A percentile compares a stretch with the other conserved stretches of the same genome.
Conservation (phyloP, 2,888 invertebrate species). For the Quadroppia sp. region DNA sequence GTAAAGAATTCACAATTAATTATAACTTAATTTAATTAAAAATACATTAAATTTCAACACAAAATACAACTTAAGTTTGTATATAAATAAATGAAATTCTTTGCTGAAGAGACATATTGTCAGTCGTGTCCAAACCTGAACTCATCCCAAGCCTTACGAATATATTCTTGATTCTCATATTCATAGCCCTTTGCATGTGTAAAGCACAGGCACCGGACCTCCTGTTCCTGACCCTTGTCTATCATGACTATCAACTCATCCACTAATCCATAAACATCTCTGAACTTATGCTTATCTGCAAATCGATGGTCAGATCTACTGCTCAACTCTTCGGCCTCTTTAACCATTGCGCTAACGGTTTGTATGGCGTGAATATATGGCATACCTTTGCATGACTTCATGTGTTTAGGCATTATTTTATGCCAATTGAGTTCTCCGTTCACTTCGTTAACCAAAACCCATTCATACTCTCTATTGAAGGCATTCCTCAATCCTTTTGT, state of each 20-base stretch:
- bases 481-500: constrained; percentile 7
- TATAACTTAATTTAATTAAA: too few species aligned
- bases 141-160: constrained; percentile 15
- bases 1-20: too few species aligned
- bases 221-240: neutral
- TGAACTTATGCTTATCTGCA: constrained; percentile 1
- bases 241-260: neutral
- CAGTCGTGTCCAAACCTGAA: neutral
- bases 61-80: too few species aligned
- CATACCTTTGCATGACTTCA: neutral
- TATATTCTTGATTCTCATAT: neutral
- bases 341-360: neutral
- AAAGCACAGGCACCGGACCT: neutral
- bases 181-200: neutral
- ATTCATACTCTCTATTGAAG: constrained; percentile 19
- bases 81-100: too few species aligned
- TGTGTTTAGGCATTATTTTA: constrained; percentile 22
- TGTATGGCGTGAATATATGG: neutral
- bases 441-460: neutral
- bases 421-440: constrained; percentile 9
- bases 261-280: constrained; percentile 8
- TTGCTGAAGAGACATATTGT: too few species aligned
- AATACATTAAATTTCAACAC: too few species aligned
- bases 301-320: neutral
- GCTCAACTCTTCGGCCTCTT: neutral